Evolutionary conservation across 2,888 invertebrate genomes (phyloP).

Genomic region (Agrochola lychnidis): DNA sequence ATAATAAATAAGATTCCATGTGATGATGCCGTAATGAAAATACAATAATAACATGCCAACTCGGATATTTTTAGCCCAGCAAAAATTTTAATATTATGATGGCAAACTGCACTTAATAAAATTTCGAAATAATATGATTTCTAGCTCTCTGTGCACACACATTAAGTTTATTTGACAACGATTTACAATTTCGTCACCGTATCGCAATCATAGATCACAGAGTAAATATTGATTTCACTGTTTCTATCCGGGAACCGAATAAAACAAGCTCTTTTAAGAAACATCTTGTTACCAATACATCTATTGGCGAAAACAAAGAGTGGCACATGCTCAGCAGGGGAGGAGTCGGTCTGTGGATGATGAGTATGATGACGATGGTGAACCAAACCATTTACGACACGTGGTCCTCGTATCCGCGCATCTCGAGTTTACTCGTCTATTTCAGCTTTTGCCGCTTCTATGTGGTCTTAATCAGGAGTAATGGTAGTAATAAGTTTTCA

Average conservation of each 20-base stretch:
- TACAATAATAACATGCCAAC: background rate
- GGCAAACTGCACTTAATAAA: slow-evolving; percentile 1
- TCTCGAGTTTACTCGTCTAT: background rate
- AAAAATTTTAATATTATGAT: background rate
- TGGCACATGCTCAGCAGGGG: background rate
- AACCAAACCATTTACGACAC: background rate
- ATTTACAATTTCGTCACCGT: slow-evolving; percentile 12
- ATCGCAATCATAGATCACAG: slow-evolving; percentile 3
- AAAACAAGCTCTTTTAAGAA: background rate
- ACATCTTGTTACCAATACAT: background rate
- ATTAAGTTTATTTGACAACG: slow-evolving; percentile 34
- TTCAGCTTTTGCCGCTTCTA: background rate
- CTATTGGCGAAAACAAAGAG: background rate
- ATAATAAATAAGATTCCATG: background rate
- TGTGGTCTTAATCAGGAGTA: background rate
- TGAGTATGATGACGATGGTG: no score
- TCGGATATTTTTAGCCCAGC: background rate
- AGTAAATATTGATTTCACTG: background rate
- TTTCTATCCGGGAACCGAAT: background rate
- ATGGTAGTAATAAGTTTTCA: background rate
- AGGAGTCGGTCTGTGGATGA: background rate
- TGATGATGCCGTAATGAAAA: background rate
- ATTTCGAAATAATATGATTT: slow-evolving; percentile 22
- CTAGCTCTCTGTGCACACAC: slow-evolving; percentile 18
- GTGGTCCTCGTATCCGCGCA: background rate